Base-by-base conservation (phyloP, 64 coral and sea anemone species). In the Pocillopora damicornis region DNA sequence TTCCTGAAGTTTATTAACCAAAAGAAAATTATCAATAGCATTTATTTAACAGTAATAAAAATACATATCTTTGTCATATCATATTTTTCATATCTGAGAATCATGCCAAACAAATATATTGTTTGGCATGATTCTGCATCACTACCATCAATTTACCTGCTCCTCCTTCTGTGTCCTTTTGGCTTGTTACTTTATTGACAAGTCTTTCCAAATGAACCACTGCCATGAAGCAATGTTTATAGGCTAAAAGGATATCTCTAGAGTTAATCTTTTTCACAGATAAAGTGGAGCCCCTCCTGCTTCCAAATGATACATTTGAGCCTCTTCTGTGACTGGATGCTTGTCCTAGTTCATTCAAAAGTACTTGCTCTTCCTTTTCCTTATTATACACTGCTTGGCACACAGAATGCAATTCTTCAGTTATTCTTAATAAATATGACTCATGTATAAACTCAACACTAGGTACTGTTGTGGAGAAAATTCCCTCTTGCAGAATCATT, bases 341-440 rank as follows among this genome's bases (percentile, higher is more conserved):
- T n/a, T 38, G 65, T 58, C 26, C 81, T 5, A 11, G 1, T 18
- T 83, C 80, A 67, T 4, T 83, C 7, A 68, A n/a, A 18, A 34
- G 58, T 71, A 10, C 38, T 30, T 85, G 37, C 2, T 85, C 64
- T 14, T 56, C n/a, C 37, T 72, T 73, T 36, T 85, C 72, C 37
- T 85, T 85, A 1, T 25, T 42, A 14, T 67, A 75, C 59, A 87
- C 89, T 20, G 88, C 67, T 74, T 97, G 88, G 0, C 89, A 89
- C 0, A 97, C 91, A 22, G 91, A 71, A 13, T 79, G 86, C 15
- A 97, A 34, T 56, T 97, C 91, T 82, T 89, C 58, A 15, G 68
- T 97, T 77, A 92, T 90, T 74, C 78, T 87, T 51, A 30, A 89
- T 38, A 97, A 80, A 35, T 97, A 97, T 10, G 86, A 88, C 60